Percentiles rank a stretch among this genome's conserved stretches.
Evolutionary conservation across 2,888 invertebrate species (phyloP).

Genomic region (Drosophila fulvimacula): DNA sequence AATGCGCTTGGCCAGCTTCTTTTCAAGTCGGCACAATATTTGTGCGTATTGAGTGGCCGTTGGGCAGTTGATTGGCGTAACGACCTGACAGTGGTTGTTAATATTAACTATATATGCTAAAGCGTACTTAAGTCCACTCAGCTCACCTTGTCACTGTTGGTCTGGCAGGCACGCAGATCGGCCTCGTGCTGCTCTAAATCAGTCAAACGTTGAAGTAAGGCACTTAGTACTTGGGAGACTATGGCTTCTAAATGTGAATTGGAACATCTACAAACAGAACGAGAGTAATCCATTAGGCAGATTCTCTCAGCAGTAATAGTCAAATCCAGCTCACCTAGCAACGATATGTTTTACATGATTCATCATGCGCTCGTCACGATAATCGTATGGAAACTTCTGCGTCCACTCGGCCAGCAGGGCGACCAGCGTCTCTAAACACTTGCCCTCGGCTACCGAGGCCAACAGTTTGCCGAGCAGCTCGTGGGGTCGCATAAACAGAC

Average conservation of each 20-base stretch:
- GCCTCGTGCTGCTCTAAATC: slow-evolving; percentile 85
- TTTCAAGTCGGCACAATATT: slow-evolving; percentile 84
- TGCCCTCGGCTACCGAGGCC: slow-evolving; percentile 84
- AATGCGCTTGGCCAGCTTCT: slow-evolving; percentile 84
- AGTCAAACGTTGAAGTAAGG: slow-evolving; percentile 85
- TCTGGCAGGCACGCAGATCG: slow-evolving; percentile 84
- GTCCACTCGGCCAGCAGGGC: slow-evolving; percentile 84
- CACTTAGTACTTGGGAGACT: slow-evolving; percentile 85
- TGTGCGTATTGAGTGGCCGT: slow-evolving; percentile 85
- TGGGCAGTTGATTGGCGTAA: slow-evolving; percentile 72
- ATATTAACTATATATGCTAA: background rate
- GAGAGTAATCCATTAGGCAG: background rate
- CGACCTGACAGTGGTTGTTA: slow-evolving; percentile 26
- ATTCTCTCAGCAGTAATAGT: background rate
- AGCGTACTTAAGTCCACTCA: too few relatives aligned
- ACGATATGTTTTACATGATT: slow-evolving; percentile 85
- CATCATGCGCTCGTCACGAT: slow-evolving; percentile 85
- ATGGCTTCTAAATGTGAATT: slow-evolving; percentile 84
- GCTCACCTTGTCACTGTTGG: slow-evolving; percentile 81
- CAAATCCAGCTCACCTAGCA: slow-evolving; percentile 77
- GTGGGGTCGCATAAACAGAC: slow-evolving; percentile 84
- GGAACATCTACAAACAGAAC: slow-evolving; percentile 79
- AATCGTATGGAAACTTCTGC: slow-evolving; percentile 85
- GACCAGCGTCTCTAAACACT: slow-evolving; percentile 84
- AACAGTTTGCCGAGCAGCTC: slow-evolving; percentile 84